Percentiles rank a stretch among this genome's conserved stretches.
Evolutionary conservation across 2,888 invertebrate genomes (phyloP).

Genomic region (Torymus tubicola): DNA sequence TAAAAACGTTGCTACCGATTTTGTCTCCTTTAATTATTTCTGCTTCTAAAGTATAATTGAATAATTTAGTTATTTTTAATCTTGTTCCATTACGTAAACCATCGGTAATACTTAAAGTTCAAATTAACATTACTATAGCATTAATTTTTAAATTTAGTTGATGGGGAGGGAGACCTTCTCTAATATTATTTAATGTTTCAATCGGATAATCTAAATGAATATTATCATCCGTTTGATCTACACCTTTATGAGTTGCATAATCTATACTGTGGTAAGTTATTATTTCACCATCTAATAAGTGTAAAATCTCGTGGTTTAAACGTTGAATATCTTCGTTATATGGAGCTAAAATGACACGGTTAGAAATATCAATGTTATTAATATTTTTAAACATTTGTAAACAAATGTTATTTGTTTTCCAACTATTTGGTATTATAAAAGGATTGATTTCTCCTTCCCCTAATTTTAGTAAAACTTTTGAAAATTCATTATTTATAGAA

Average conservation of each 20-base stretch:
- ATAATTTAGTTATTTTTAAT: slow-evolving; percentile 21
- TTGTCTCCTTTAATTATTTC: slow-evolving; percentile 6
- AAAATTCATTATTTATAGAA: background rate
- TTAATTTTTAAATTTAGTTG: slow-evolving; percentile 14
- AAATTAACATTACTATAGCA: slow-evolving; percentile 3
- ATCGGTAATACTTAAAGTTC: background rate
- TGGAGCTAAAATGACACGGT: background rate
- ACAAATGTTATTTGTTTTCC: background rate
- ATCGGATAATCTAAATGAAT: slow-evolving; percentile 32
- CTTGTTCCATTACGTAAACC: slow-evolving; percentile 22
- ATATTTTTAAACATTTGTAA: background rate
- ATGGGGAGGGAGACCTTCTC: slow-evolving; percentile 3
- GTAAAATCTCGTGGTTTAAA: slow-evolving; percentile 37
- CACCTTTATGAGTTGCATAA: slow-evolving; percentile 34
- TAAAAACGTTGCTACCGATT: background rate
- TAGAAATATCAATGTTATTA: background rate
- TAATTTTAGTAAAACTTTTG: background rate
- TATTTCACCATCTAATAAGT: slow-evolving; percentile 32
- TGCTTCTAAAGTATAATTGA: slow-evolving; percentile 5
- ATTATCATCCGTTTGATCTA: slow-evolving; percentile 24
- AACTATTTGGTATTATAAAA: background rate
- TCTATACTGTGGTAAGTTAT: slow-evolving; percentile 38
- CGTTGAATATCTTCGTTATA: slow-evolving; percentile 16
- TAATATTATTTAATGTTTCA: slow-evolving; percentile 18
- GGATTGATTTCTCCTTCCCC: background rate